Conservation (phyloP, 2,113 vertebrate species). For the Gyps fulvus region DNA sequence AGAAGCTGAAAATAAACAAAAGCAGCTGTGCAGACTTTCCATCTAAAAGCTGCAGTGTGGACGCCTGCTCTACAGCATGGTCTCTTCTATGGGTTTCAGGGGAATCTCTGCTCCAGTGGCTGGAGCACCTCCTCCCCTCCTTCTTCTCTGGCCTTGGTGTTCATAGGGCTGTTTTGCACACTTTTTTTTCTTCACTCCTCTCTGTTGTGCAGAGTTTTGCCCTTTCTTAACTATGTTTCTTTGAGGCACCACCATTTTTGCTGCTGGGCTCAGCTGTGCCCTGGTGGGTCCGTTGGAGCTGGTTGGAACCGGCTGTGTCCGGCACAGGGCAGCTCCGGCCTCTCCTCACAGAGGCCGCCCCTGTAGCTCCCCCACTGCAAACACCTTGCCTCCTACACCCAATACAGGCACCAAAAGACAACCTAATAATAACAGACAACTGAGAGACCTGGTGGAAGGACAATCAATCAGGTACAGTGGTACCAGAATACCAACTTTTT, state of each 20-base stretch:
- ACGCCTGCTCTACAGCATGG: not conserved
- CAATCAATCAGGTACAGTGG: not conserved
- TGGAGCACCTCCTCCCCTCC: not conserved
- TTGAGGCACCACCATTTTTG: not conserved
- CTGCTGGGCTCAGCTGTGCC: not conserved
- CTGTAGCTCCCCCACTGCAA: not conserved
- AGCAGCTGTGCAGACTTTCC: not conserved
- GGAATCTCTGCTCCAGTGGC: not conserved
- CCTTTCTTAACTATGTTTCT: not conserved
- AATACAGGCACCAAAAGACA: not conserved
- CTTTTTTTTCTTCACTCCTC: not conserved
- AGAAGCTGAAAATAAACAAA: not conserved
- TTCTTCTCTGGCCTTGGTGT: not conserved
- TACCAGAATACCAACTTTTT: not conserved
- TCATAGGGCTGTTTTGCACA: not conserved
- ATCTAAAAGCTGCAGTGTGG: not conserved
- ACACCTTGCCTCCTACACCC: not conserved
- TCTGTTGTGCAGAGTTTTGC: not conserved
- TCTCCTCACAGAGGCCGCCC: not conserved
- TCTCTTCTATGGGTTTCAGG: not conserved
- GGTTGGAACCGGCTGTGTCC: rapidly evolving
- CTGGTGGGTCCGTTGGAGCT: not conserved
- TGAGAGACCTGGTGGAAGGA: not conserved
- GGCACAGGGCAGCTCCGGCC: too few relatives aligned
- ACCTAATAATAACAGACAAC: not conserved